phyloP scores from a whole-genome alignment of 2,888 invertebrate species.

The Drosophila infuscata region DNA sequence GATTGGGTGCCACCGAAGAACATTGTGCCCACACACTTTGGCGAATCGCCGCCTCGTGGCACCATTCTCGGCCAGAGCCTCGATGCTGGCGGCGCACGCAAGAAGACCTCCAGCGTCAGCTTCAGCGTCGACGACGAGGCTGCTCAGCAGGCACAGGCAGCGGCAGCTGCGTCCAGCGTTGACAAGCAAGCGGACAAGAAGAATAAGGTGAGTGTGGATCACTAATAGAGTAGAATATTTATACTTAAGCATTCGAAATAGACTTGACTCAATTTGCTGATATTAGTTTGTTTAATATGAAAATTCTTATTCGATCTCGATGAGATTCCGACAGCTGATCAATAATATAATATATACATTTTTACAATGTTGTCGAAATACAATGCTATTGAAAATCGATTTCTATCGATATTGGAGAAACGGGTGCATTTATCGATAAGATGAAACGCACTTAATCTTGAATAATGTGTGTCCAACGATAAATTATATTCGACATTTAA shows the following conservation, averaged over 20 bases:
- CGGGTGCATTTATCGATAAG: background rate
- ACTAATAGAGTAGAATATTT: background rate
- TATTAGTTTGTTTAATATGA: background rate
- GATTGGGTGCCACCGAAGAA: conserved; percentile 95
- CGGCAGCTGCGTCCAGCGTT: conserved; percentile 44
- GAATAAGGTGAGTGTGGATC: conserved; percentile 88
- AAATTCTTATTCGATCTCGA: background rate
- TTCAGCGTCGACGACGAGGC: conserved; percentile 88
- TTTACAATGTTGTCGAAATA: too few species aligned
- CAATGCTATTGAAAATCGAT: background rate
- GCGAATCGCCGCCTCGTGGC: conserved; percentile 86
- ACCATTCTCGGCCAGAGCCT: conserved; percentile 78
- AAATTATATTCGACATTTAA: background rate
- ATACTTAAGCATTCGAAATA: background rate
- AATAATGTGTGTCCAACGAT: background rate
- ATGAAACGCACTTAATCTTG: background rate
- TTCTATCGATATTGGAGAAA: background rate
- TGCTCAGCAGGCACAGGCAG: conserved; percentile 64
- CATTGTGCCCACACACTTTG: conserved; percentile 90
- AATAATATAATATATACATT: background rate
- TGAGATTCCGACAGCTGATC: background rate
- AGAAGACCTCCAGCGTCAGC: conserved; percentile 90
- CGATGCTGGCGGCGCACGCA: conserved; percentile 86
- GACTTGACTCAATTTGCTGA: background rate
- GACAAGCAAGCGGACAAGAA: conserved; percentile 87